Evolutionary conservation across 2,797 vertebrate genomes (phyloP).

Genomic region (Heteromormyrus szaboi): DNA sequence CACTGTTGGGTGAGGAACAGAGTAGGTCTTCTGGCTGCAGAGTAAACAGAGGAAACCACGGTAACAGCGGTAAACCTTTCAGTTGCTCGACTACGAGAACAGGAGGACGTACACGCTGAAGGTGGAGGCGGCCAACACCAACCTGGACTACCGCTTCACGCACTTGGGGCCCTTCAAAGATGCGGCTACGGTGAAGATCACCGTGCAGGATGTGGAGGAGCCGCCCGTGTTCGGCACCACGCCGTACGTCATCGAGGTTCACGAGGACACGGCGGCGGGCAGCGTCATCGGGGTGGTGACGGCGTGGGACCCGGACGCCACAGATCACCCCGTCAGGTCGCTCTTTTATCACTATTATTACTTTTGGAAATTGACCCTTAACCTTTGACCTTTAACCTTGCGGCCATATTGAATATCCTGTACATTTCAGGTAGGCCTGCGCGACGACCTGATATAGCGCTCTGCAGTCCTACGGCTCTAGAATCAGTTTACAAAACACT

Average conservation of each 20-base stretch:
- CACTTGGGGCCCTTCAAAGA: constrained; percentile 75
- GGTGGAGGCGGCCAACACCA: constrained; percentile 70
- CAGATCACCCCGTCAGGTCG: constrained; percentile 70
- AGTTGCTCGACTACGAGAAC: constrained; percentile 78
- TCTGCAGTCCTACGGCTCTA: neutral
- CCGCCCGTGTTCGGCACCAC: constrained; percentile 68
- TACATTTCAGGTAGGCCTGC: neutral
- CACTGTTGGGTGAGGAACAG: neutral
- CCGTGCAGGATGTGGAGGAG: constrained; percentile 71
- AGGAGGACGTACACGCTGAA: constrained; percentile 65
- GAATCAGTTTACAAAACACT: neutral
- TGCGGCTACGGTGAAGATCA: constrained; percentile 68
- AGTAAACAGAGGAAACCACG: neutral
- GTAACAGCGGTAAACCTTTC: constrained; percentile 6
- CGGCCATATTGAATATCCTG: neutral
- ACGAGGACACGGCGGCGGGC: constrained; percentile 69
- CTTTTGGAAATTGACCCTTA: neutral
- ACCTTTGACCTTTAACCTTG: neutral
- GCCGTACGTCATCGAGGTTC: constrained; percentile 71
- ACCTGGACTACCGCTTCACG: constrained; percentile 67
- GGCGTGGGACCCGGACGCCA: constrained; percentile 71
- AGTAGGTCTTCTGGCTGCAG: neutral
- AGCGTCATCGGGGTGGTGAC: constrained; percentile 68
- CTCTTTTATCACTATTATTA: constrained; percentile 23
- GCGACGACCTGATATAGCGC: neutral